These are phyloP conservation scores for Diachasmimorpha longicaudata DNA, from an alignment of 1,140 invertebrate species.

Conservation along the genomic window DNA sequence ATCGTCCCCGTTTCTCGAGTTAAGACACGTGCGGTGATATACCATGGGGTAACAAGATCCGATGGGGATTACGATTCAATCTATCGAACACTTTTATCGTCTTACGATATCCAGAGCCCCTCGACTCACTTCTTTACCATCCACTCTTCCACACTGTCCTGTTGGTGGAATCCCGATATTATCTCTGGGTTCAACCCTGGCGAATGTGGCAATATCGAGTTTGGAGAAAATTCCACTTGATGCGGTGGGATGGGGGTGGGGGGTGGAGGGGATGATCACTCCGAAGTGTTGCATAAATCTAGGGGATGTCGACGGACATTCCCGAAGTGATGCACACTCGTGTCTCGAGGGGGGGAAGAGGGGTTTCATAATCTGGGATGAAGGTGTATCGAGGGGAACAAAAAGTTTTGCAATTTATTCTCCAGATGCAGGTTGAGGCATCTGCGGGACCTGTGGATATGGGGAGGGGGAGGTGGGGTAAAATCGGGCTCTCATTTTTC, in stretches of 20 bases:
- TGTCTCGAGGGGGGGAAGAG: not conserved
- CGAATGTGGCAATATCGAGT: not conserved
- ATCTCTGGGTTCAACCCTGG: not conserved
- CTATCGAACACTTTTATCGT: constrained; percentile 22
- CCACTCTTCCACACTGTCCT: not conserved
- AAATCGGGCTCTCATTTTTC: too few species aligned
- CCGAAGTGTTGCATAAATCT: not conserved
- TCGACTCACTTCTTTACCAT: not conserved
- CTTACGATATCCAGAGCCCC: constrained; percentile 18
- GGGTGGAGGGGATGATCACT: not conserved
- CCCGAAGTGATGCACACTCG: not conserved
- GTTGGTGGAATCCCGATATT: not conserved
- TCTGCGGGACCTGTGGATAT: not conserved
- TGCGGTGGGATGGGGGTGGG: too few species aligned
- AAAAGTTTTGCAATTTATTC: not conserved
- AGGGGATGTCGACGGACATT: not conserved
- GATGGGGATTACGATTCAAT: constrained; percentile 26
- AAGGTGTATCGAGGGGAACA: not conserved
- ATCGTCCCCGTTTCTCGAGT: not conserved
- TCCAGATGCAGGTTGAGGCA: not conserved
- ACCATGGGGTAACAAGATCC: constrained; percentile 23
- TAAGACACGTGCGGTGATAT: constrained; percentile 11
- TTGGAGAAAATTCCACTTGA: not conserved
- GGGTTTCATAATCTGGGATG: not conserved
- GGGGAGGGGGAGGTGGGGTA: too few species aligned